These are phyloP conservation scores for Pimephales promelas DNA, from an alignment of 2,113 vertebrate species.

Conservation along the genomic window DNA sequence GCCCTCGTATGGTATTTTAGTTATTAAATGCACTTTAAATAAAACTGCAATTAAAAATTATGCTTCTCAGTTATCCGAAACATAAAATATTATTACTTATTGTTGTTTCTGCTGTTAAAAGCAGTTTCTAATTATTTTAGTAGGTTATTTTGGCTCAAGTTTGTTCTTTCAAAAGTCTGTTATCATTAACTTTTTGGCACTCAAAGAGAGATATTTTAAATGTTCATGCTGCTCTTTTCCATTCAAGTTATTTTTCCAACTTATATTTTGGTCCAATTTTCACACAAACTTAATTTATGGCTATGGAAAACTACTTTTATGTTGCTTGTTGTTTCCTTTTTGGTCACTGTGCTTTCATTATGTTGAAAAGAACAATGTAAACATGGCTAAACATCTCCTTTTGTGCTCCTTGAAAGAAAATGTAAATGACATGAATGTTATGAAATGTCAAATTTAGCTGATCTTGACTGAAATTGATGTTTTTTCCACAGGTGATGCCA, in stretches of 20 bases:
- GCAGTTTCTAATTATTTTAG: background rate
- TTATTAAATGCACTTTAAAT: too few relatives aligned
- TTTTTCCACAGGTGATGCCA: conserved; percentile 3
- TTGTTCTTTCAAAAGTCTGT: background rate
- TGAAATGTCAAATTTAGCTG: background rate
- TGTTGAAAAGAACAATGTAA: background rate
- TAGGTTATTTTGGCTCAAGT: background rate
- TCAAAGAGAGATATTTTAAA: background rate
- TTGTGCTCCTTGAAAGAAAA: background rate
- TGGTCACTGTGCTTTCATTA: background rate
- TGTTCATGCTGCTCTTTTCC: background rate
- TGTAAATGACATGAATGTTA: background rate
- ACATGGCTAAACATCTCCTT: background rate
- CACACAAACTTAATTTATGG: background rate
- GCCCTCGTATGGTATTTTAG: too few relatives aligned
- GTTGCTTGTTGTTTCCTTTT: background rate
- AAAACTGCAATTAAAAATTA: background rate
- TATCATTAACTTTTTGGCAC: background rate
- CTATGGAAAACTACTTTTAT: background rate
- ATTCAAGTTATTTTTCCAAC: background rate
- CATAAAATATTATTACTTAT: background rate
- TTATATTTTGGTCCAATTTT: background rate
- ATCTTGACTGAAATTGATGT: background rate
- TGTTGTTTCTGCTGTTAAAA: background rate
- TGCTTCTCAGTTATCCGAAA: background rate